These are phyloP conservation scores for Linnaemya vulpina DNA, from an alignment of 2,888 invertebrate species.

Conservation along the genomic window DNA sequence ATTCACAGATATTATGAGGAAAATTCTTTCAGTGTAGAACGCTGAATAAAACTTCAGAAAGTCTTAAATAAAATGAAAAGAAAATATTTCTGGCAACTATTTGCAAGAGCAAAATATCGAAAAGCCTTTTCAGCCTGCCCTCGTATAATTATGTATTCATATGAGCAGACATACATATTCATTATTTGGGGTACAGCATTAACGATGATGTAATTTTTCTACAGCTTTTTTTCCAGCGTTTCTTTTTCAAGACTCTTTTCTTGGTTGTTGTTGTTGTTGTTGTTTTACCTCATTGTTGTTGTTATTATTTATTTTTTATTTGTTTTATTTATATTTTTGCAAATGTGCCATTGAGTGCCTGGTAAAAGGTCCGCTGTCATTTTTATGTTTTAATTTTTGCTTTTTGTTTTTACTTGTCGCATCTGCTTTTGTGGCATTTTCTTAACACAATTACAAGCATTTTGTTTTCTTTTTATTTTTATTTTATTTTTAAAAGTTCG, in stretches of 20 bases:
- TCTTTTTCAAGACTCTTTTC: constrained; percentile 23
- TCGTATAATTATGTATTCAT: constrained; percentile 27
- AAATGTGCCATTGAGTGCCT: constrained; percentile 63
- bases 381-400: constrained; percentile 26
- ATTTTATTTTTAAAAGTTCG: constrained; percentile 7
- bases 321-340: constrained; percentile 27
- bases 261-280: constrained; percentile 38
- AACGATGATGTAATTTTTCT: constrained; percentile 65
- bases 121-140: constrained; percentile 6
- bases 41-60: no score
- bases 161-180: constrained; percentile 3
- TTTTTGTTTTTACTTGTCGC: constrained; percentile 19
- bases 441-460: constrained; percentile 9
- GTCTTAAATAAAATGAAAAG: no score
- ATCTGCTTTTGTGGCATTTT: constrained; percentile 33
- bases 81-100: no score
- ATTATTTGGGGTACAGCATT: constrained; percentile 55
- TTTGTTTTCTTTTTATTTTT: neutral
- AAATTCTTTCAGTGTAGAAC: no score
- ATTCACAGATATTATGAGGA: no score
- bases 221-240: constrained; percentile 22
- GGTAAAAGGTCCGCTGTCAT: constrained; percentile 56
- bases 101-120: no score
- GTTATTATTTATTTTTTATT: constrained; percentile 18
- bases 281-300: constrained; percentile 21